A percentile compares a stretch with the other conserved stretches of the same genome.
Conservation (phyloP, 2,113 vertebrate genomes). For the Anhinga rufa region DNA sequence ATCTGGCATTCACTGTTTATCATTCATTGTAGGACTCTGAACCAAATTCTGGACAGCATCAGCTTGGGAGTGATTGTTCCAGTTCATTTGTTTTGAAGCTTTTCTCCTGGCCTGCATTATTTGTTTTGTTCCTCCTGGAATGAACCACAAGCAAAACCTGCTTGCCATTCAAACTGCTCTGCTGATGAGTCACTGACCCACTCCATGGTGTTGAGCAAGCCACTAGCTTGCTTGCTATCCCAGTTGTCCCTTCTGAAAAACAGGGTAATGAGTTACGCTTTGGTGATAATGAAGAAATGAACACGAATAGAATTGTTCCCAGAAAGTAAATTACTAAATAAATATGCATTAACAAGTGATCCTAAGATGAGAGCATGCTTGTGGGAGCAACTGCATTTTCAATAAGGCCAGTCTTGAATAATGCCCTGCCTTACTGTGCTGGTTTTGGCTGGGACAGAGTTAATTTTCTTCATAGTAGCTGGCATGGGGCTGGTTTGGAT, state of each 20-base stretch:
- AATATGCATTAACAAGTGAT: background rate
- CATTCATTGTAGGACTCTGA: background rate
- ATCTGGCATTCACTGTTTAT: background rate
- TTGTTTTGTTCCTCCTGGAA: background rate
- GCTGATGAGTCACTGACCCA: background rate
- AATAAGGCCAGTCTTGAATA: background rate
- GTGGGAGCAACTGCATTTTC: background rate
- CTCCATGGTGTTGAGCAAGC: background rate
- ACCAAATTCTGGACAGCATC: background rate
- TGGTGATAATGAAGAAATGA: background rate
- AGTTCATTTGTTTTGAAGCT: background rate
- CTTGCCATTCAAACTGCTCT: background rate
- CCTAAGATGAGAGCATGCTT: background rate
- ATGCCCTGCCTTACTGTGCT: background rate
- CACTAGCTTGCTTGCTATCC: background rate
- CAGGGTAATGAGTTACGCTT: background rate
- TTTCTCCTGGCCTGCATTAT: background rate
- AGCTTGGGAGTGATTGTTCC: background rate
- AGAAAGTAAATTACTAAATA: constrained; percentile 9
- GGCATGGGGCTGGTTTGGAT: background rate
- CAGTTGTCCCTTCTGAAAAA: background rate
- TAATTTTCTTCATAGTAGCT: background rate
- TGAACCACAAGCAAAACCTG: background rate
- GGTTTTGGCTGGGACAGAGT: background rate
- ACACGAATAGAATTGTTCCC: background rate